phyloP scores from a whole-genome alignment of 2,888 invertebrate genomes.

The Nemotelus pantherinus region DNA sequence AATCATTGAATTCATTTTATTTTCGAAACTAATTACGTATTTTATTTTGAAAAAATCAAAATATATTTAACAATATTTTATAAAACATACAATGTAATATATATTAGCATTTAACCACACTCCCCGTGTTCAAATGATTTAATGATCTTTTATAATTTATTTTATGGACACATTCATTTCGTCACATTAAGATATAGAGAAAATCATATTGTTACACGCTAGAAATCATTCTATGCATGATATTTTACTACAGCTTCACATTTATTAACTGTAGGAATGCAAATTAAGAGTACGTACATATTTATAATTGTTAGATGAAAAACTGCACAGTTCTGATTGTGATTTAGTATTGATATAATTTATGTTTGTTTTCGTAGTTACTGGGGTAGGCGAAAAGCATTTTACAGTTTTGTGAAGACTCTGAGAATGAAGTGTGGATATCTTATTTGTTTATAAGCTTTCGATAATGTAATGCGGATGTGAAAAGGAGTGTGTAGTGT shows the following conservation, averaged over 20 bases:
- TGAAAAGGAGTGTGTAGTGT: too few relatives aligned
- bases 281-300: too few relatives aligned
- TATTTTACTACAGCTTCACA: constrained; percentile 25
- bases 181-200: background rate
- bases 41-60: background rate
- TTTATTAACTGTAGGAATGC: background rate
- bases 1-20: constrained; percentile 41
- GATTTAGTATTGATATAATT: too few relatives aligned
- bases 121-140: background rate
- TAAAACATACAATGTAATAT: background rate
- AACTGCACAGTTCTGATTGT: too few relatives aligned
- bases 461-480: too few relatives aligned
- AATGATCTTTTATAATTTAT: background rate
- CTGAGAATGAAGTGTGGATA: too few relatives aligned
- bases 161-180: background rate
- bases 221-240: constrained; percentile 24
- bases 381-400: too few relatives aligned
- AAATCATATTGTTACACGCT: background rate
- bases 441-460: too few relatives aligned
- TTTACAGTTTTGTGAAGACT: too few relatives aligned
- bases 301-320: too few relatives aligned
- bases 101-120: background rate
- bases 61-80: background rate
- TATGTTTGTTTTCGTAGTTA: too few relatives aligned
- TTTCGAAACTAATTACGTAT: constrained; percentile 18